A percentile compares a stretch with the other conserved stretches of the same genome.
Evolutionary conservation across 2,888 invertebrate species (phyloP).

Genomic region (Cantharis nigra): DNA sequence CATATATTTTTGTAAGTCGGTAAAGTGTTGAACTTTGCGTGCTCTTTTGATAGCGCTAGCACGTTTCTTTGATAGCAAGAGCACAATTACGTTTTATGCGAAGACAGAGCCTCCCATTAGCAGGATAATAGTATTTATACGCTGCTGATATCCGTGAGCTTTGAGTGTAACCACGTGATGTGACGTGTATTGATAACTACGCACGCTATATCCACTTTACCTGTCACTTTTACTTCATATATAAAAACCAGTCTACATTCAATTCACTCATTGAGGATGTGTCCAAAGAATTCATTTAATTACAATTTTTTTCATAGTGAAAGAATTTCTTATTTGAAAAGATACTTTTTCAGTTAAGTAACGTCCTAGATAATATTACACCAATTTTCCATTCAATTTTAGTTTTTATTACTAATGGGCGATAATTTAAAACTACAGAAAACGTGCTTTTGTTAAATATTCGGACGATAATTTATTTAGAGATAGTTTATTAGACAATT

Average conservation of each 20-base stretch:
- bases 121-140: slow-evolving; percentile 37
- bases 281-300: not conserved
- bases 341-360: not conserved
- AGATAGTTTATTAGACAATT: not conserved
- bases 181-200: slow-evolving; percentile 34
- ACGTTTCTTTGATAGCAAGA: slow-evolving; percentile 33
- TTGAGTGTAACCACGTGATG: slow-evolving; percentile 33
- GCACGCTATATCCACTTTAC: slow-evolving; percentile 33
- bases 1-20: slow-evolving; percentile 18
- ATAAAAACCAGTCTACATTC: not conserved
- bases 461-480: not conserved
- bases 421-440: not conserved
- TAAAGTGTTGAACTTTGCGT: slow-evolving; percentile 35
- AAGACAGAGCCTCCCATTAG: slow-evolving; percentile 36
- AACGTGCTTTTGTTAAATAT: not conserved
- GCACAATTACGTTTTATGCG: slow-evolving; percentile 36
- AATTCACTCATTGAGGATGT: not conserved
- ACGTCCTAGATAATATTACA: not conserved
- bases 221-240: slow-evolving; percentile 31
- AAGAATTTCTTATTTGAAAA: not conserved
- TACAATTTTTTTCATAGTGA: not conserved
- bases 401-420: not conserved
- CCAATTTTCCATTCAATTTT: not conserved
- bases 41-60: slow-evolving; percentile 32
- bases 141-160: slow-evolving; percentile 31